A percentile compares a stretch with the other conserved stretches of the same genome.
Conservation (phyloP, 2,113 vertebrate species). For the Lepidothrix coronata region DNA sequence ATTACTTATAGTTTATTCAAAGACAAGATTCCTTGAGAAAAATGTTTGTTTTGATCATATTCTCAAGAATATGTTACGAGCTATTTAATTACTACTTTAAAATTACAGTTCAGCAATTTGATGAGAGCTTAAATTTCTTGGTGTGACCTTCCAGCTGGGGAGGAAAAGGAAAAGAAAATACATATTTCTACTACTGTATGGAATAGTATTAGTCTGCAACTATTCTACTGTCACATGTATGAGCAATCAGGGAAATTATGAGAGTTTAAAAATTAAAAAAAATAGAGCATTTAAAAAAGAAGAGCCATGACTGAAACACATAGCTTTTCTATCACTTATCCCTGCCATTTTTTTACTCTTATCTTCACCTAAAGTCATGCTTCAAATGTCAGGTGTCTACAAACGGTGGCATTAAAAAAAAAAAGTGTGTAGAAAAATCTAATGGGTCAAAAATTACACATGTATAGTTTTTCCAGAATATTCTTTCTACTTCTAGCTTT, state of each 20-base stretch:
- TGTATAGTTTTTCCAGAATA: neutral
- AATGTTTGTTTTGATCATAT: neutral
- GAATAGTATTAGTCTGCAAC: neutral
- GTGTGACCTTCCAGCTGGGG: neutral
- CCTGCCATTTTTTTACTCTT: neutral
- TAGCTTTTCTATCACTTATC: neutral
- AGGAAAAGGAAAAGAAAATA: neutral
- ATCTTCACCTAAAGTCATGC: neutral
- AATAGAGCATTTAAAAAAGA: neutral
- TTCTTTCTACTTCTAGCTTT: neutral
- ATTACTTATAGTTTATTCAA: neutral
- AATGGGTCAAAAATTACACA: neutral
- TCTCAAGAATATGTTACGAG: neutral
- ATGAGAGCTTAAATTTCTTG: neutral
- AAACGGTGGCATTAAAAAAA: neutral
- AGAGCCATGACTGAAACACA: neutral
- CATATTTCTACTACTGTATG: neutral
- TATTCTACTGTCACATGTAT: neutral
- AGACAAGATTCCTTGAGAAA: neutral
- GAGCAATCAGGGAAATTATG: neutral
- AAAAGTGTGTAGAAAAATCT: neutral
- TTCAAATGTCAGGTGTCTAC: neutral
- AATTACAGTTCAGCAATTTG: neutral
- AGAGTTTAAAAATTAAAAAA: neutral
- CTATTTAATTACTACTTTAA: neutral